phyloP scores from a whole-genome alignment of 2,113 vertebrate species.

The Sigmodon hispidus region DNA sequence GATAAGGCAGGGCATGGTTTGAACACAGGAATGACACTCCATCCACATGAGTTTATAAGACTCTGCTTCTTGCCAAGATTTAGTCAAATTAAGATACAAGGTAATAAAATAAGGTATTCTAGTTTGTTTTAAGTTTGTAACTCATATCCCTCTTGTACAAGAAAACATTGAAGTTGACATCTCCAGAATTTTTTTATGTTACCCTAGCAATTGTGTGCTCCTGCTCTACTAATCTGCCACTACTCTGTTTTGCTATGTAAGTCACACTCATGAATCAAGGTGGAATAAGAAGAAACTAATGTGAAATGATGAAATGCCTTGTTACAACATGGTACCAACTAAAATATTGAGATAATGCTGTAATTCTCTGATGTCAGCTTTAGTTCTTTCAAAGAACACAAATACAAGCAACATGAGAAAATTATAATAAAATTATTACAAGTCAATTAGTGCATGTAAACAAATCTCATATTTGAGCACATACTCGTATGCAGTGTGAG shows the following conservation, averaged over 20 bases:
- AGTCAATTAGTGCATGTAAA: constrained; percentile 44
- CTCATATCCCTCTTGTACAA: not conserved
- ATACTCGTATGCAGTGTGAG: not conserved
- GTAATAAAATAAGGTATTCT: not conserved
- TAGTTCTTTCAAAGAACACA: constrained; percentile 5
- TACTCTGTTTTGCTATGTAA: not conserved
- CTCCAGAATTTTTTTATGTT: not conserved
- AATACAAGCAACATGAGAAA: constrained; percentile 8
- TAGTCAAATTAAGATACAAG: not conserved
- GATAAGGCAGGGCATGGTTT: not conserved
- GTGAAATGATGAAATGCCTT: constrained; percentile 6
- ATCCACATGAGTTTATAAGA: not conserved
- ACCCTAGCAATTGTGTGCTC: not conserved
- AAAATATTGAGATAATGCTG: constrained; percentile 47
- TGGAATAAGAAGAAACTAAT: not conserved
- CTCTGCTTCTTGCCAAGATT: not conserved
- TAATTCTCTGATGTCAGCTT: constrained; percentile 43
- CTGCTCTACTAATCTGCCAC: not conserved
- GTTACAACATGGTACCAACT: not conserved
- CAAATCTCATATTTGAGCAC: constrained; percentile 33
- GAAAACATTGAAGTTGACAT: not conserved
- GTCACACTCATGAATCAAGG: not conserved
- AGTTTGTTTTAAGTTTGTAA: not conserved
- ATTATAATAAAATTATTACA: constrained; percentile 29
- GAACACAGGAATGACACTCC: not conserved